These are phyloP conservation scores for Xenentodon cancila DNA, from an alignment of 2,797 vertebrate genomes.

Conservation along the genomic window DNA sequence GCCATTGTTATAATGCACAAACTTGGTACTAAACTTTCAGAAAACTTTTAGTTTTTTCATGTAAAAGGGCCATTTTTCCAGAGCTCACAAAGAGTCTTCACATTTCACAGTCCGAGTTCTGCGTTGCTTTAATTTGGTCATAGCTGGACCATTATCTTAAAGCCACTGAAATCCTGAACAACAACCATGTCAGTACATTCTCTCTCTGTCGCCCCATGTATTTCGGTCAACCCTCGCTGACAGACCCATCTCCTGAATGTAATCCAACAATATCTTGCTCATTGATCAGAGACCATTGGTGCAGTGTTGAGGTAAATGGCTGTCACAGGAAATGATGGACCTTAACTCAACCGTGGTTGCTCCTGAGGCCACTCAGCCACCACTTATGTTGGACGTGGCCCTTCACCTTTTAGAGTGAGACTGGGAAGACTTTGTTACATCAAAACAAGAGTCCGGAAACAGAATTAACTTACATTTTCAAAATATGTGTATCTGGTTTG, in stretches of 20 bases:
- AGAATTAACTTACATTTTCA: constrained; percentile 19
- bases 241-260: constrained; percentile 45
- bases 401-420: constrained; percentile 46
- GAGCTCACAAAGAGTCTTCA: constrained; percentile 44
- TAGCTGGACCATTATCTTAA: constrained; percentile 30
- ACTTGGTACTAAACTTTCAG: neutral
- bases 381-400: constrained; percentile 65
- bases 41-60: constrained; percentile 47
- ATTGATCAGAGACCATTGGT: constrained; percentile 71
- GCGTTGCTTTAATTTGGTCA: constrained; percentile 38
- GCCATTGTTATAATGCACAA: no score
- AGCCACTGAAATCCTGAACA: constrained; percentile 40
- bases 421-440: constrained; percentile 42
- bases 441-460: constrained; percentile 21
- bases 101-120: constrained; percentile 34
- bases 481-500: constrained; percentile 18
- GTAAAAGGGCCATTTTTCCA: constrained; percentile 47
- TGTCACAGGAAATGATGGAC: constrained; percentile 74
- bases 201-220: constrained; percentile 18
- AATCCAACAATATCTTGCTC: constrained; percentile 69
- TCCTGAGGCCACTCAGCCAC: constrained; percentile 67
- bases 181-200: constrained; percentile 40
- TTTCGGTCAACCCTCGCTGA: constrained; percentile 43
- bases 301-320: constrained; percentile 73
- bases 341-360: constrained; percentile 70